These are phyloP conservation scores for Sarcophaga rosellei DNA, from an alignment of 2,888 invertebrate species.

Conservation along the genomic window DNA sequence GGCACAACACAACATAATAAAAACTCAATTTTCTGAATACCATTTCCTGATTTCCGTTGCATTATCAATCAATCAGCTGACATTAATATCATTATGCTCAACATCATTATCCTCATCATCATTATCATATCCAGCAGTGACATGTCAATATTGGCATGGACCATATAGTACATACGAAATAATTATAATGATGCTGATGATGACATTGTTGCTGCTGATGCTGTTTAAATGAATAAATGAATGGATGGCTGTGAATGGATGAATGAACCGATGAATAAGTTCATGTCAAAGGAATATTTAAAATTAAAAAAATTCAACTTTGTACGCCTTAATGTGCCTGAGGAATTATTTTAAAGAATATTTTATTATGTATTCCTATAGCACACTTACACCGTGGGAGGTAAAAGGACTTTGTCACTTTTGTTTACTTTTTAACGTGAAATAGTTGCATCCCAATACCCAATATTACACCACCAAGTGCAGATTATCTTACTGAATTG, in stretches of 20 bases:
- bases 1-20: no score
- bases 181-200: slow-evolving; percentile 14
- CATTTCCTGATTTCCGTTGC: slow-evolving; percentile 49
- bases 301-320: slow-evolving; percentile 21
- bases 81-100: slow-evolving; percentile 20
- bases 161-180: no score
- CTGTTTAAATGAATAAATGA: neutral
- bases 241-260: no score
- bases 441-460: no score
- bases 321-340: neutral
- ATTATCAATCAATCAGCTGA: slow-evolving; percentile 66
- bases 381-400: no score
- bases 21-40: neutral
- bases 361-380: no score
- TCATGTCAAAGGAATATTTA: slow-evolving; percentile 54
- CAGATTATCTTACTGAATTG: no score
- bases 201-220: slow-evolving; percentile 18
- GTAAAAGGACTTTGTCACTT: no score
- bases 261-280: neutral
- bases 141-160: slow-evolving; percentile 21
- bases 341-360: no score
- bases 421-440: no score
- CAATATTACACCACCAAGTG: no score
- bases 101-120: neutral
- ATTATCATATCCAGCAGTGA: slow-evolving; percentile 36